Percentiles rank a stretch among this genome's conserved stretches.
Conservation (phyloP, 1,140 invertebrate genomes). For the Drosophila tsacasi region DNA sequence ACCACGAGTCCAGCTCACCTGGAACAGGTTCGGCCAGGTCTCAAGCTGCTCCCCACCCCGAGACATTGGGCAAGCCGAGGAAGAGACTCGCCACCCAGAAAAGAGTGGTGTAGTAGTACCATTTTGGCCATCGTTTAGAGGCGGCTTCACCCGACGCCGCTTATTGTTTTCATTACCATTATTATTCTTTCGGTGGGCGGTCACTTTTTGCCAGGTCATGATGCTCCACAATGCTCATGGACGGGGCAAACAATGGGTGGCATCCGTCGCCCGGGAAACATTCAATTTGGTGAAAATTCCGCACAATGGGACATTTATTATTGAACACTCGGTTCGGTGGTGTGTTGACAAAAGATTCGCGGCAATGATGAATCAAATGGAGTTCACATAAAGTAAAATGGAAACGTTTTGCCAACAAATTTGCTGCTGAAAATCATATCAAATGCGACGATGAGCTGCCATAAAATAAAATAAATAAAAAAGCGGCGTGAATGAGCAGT, state of each 20-base stretch:
- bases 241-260: conserved; percentile 11
- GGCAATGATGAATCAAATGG: conserved; percentile 25
- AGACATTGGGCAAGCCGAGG: conserved; percentile 34
- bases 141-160: conserved; percentile 24
- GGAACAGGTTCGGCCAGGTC: conserved; percentile 60
- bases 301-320: conserved; percentile 38
- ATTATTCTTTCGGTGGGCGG: conserved; percentile 34
- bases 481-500: conserved; percentile 58
- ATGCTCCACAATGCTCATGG: conserved; percentile 15
- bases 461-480: conserved; percentile 7
- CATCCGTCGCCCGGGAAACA: conserved; percentile 9
- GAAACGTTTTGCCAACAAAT: conserved; percentile 38
- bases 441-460: conserved; percentile 43
- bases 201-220: conserved; percentile 45
- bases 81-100: conserved; percentile 7
- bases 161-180: conserved; percentile 71
- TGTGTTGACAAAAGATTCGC: conserved; percentile 14
- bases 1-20: conserved; percentile 51
- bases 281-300: conserved; percentile 44
- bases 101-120: not conserved
- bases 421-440: conserved; percentile 53
- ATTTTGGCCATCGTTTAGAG: conserved; percentile 24
- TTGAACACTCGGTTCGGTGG: conserved; percentile 12
- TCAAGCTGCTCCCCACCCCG: not conserved
- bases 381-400: conserved; percentile 12